phyloP scores from a whole-genome alignment of 2,113 vertebrate genomes.

The Poecilia latipinna region DNA sequence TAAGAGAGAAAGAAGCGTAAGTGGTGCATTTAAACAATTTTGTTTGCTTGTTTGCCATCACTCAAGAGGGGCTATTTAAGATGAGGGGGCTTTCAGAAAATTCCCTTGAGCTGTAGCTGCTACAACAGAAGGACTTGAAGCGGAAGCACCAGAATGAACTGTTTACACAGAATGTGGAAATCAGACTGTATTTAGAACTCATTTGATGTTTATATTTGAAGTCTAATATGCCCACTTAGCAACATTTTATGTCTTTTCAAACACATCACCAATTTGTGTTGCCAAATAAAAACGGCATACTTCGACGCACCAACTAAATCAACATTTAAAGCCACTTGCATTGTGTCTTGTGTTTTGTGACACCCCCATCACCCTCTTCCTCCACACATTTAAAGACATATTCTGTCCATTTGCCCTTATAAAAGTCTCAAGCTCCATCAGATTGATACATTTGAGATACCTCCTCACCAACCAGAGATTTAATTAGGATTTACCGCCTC shows the following conservation, averaged over 20 bases:
- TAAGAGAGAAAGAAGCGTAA: conserved; percentile 63
- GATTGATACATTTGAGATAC: not conserved
- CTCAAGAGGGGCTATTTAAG: conserved; percentile 68
- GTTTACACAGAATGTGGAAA: conserved; percentile 57
- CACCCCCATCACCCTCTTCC: not conserved
- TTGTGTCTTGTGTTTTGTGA: conserved; percentile 8
- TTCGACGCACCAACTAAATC: conserved; percentile 20
- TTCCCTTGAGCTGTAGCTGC: conserved; percentile 60
- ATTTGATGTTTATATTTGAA: conserved; percentile 43
- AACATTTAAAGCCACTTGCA: conserved; percentile 30
- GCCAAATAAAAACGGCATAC: conserved; percentile 14
- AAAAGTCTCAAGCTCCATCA: not conserved
- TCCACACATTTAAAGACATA: no score
- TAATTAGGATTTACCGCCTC: no score
- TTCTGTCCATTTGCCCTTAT: no score
- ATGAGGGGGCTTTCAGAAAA: conserved; percentile 68
- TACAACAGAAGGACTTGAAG: conserved; percentile 36
- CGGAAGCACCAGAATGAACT: conserved; percentile 33
- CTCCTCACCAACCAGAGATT: no score
- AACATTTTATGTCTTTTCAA: conserved; percentile 25
- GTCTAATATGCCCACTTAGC: conserved; percentile 32
- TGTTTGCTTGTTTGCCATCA: conserved; percentile 74
- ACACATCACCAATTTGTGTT: conserved; percentile 31
- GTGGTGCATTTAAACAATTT: conserved; percentile 75
- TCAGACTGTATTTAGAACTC: conserved; percentile 49